phyloP scores from a whole-genome alignment of 2,113 vertebrate genomes.

The Edolisoma coerulescens region DNA sequence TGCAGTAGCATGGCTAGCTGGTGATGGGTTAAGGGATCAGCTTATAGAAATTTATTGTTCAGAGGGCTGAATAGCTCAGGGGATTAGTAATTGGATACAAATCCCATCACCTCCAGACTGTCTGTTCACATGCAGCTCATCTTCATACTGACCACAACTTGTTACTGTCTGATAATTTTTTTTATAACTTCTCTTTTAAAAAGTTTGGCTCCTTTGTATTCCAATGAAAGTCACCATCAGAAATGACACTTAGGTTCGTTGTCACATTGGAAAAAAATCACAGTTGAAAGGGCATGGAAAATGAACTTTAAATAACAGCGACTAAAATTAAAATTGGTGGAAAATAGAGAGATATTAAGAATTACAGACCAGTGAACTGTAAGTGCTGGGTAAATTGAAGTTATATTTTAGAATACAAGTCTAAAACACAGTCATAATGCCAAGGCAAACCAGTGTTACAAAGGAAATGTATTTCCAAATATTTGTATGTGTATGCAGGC shows the following conservation, averaged over 20 bases:
- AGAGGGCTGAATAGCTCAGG: background rate
- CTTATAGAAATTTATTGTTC: background rate
- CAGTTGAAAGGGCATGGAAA: background rate
- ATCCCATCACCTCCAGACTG: background rate
- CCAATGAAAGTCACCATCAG: background rate
- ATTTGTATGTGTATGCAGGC: background rate
- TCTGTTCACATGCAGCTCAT: background rate
- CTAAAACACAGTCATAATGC: background rate
- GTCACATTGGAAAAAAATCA: background rate
- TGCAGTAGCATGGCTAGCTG: background rate
- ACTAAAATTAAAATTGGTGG: slow-evolving; percentile 15
- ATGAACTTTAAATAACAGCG: background rate
- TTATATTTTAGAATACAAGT: slow-evolving; percentile 17
- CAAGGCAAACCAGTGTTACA: background rate
- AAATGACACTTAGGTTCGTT: background rate
- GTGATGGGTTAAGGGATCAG: background rate
- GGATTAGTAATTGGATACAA: background rate
- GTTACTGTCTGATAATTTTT: background rate
- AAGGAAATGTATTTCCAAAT: background rate
- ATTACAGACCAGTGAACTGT: slow-evolving; percentile 47
- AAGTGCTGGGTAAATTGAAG: slow-evolving; percentile 7
- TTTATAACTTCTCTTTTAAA: background rate
- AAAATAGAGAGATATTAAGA: slow-evolving; percentile 22
- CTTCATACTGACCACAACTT: background rate
- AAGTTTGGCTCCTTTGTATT: background rate